phyloP scores from a whole-genome alignment of 2,888 invertebrate species.

The Polyploca ridens region DNA sequence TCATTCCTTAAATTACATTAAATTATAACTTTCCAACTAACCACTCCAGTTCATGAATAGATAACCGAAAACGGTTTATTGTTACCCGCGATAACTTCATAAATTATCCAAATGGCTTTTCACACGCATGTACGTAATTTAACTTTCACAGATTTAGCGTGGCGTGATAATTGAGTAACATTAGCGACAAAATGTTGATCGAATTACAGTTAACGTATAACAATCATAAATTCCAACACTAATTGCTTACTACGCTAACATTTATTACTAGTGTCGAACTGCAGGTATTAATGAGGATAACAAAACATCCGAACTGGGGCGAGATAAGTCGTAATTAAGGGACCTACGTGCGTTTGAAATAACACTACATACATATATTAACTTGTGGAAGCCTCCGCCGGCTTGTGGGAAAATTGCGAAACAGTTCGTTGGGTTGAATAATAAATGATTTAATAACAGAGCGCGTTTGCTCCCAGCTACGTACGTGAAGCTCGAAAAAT shows the following conservation, averaged over 20 bases:
- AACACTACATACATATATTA: conserved; percentile 46
- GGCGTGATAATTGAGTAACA: conserved; percentile 8
- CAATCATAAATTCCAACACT: neutral
- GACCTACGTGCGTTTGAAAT: conserved; percentile 37
- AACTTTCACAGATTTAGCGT: conserved; percentile 5
- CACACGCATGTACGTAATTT: conserved; percentile 8
- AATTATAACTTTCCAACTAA: neutral
- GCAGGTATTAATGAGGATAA: conserved; percentile 14
- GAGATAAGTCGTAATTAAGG: conserved; percentile 41
- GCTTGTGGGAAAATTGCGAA: conserved; percentile 80
- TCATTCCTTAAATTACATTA: neutral
- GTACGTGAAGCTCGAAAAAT: conserved; percentile 77
- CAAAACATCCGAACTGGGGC: conserved; percentile 21
- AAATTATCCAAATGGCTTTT: conserved; percentile 9
- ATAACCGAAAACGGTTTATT: conserved; percentile 8
- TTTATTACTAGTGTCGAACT: neutral
- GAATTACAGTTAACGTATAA: neutral
- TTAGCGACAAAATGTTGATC: conserved; percentile 6
- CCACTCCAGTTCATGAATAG: conserved; percentile 3
- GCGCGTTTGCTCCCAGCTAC: conserved; percentile 75
- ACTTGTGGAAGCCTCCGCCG: conserved; percentile 45
- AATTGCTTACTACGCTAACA: neutral
- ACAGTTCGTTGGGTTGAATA: conserved; percentile 82
- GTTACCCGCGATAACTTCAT: conserved; percentile 7
- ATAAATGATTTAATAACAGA: conserved; percentile 84